Conservation (phyloP, 2,113 vertebrate genomes). For the Pristiophorus japonicus region DNA sequence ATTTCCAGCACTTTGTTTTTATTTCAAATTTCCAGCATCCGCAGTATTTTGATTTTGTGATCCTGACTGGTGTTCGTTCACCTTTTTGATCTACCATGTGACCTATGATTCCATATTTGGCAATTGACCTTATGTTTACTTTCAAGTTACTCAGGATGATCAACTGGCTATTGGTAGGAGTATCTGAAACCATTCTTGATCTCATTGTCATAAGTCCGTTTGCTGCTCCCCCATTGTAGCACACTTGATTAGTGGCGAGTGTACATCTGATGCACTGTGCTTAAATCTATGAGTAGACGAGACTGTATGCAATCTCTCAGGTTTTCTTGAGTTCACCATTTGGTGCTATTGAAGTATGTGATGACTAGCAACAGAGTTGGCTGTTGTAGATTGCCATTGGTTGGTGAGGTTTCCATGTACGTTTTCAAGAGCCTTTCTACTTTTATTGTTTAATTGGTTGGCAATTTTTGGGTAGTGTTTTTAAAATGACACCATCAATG, state of each 20-base stretch:
- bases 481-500: background rate
- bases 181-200: background rate
- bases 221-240: background rate
- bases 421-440: background rate
- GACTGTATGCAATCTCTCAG: background rate
- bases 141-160: background rate
- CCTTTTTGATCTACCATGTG: background rate
- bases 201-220: background rate
- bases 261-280: too few relatives aligned
- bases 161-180: background rate
- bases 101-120: background rate
- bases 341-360: background rate
- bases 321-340: background rate
- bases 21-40: too few relatives aligned
- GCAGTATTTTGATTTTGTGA: too few relatives aligned
- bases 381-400: background rate
- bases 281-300: background rate
- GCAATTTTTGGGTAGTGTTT: background rate
- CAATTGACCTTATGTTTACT: background rate
- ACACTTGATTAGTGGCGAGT: background rate
- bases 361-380: background rate
- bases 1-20: too few relatives aligned
- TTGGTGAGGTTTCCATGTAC: background rate
- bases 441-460: background rate
- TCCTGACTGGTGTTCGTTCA: too few relatives aligned